phyloP scores from a whole-genome alignment of 2,888 invertebrate genomes.

The Lingula anatina region DNA sequence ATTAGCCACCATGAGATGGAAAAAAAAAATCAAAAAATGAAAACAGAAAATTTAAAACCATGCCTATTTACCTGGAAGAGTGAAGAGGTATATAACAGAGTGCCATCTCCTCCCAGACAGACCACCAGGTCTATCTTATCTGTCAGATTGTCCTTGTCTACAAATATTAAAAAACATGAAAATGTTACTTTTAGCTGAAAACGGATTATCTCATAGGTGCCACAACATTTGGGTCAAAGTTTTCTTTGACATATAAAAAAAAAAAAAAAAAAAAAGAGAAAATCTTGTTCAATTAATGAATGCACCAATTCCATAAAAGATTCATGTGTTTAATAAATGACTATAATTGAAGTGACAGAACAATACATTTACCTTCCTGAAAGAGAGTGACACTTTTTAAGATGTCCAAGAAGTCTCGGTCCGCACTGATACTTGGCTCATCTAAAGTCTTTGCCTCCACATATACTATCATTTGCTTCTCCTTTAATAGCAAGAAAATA shows the following conservation, averaged over 20 bases:
- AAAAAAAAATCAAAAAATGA: too few species aligned
- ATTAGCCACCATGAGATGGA: too few species aligned
- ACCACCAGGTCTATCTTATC: slow-evolving; percentile 96
- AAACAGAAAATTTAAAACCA: too few species aligned
- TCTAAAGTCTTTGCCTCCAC: slow-evolving; percentile 87
- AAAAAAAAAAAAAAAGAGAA: not conserved
- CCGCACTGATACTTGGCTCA: slow-evolving; percentile 71
- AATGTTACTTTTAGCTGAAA: not conserved
- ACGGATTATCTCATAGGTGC: too few species aligned
- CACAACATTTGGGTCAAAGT: too few species aligned
- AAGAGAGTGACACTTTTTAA: slow-evolving; percentile 79
- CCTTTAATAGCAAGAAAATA: slow-evolving; percentile 58
- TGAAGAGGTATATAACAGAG: slow-evolving; percentile 87
- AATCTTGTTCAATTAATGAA: not conserved
- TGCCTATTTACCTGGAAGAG: slow-evolving; percentile 82
- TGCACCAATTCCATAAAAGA: not conserved
- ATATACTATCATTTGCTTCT: slow-evolving; percentile 92
- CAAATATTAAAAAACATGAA: slow-evolving; percentile 6
- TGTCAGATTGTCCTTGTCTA: slow-evolving; percentile 82
- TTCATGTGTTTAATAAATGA: not conserved
- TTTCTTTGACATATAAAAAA: too few species aligned
- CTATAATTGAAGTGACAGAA: not conserved
- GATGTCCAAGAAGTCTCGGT: slow-evolving; percentile 69
- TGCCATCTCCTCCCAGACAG: slow-evolving; percentile 96
- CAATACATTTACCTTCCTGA: slow-evolving; percentile 60